Evolutionary conservation across 1,140 invertebrate genomes (phyloP).

Genomic region (Caenorhabditis latens): DNA sequence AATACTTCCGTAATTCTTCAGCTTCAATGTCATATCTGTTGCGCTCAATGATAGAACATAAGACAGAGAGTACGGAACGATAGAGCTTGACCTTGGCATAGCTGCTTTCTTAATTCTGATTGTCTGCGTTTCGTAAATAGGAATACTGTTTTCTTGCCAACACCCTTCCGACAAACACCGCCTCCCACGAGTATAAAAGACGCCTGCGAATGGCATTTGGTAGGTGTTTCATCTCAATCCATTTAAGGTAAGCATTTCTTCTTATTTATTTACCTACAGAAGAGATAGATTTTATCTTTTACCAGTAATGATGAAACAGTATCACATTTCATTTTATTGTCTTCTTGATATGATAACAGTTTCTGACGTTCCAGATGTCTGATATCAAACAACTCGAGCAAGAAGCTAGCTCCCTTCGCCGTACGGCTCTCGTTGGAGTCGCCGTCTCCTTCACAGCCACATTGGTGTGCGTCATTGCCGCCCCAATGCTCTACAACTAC

Average conservation of each 20-base stretch:
- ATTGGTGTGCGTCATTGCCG: slow-evolving; percentile 76
- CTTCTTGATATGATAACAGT: not conserved
- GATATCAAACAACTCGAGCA: slow-evolving; percentile 61
- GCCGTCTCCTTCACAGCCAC: slow-evolving; percentile 73
- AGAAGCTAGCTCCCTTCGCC: slow-evolving; percentile 62
- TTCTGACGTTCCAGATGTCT: slow-evolving; percentile 54
- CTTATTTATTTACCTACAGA: slow-evolving; percentile 20
- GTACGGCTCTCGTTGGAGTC: slow-evolving; percentile 66
- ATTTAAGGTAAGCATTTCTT: slow-evolving; percentile 39
- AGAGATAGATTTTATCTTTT: not conserved
- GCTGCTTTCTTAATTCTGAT: slow-evolving; percentile 40
- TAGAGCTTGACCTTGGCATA: slow-evolving; percentile 55
- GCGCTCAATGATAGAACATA: slow-evolving; percentile 8
- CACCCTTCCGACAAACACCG: slow-evolving; percentile 34
- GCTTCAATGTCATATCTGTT: slow-evolving; percentile 14
- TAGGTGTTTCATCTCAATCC: slow-evolving; percentile 44
- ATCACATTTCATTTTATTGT: not conserved
- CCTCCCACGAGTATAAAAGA: slow-evolving; percentile 31
- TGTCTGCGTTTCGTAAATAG: slow-evolving; percentile 11
- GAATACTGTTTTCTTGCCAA: slow-evolving; percentile 30
- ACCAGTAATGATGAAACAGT: not conserved
- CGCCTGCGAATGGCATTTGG: slow-evolving; percentile 31
- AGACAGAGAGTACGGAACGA: slow-evolving; percentile 50
- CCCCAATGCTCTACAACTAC: slow-evolving; percentile 78
- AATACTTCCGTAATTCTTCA: slow-evolving; percentile 19